A percentile compares a stretch with the other conserved stretches of the same genome.
phyloP scores from a whole-genome alignment of 2,888 invertebrate species.

The Drosophila percnosoma region DNA sequence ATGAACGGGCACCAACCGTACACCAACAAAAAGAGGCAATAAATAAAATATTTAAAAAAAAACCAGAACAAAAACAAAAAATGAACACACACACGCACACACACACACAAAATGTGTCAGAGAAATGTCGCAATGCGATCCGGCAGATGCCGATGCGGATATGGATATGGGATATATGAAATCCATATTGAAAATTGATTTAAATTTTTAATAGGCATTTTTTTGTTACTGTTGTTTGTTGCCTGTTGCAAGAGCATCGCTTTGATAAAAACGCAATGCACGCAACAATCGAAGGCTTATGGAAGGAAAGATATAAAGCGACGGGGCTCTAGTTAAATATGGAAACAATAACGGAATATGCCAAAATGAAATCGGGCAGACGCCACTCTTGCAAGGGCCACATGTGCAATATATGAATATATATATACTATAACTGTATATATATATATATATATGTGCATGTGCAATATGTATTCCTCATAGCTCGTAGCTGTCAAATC shows the following conservation, averaged over 20 bases:
- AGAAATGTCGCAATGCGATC: conserved; percentile 46
- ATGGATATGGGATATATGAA: conserved; percentile 49
- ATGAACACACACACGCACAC: conserved; percentile 3
- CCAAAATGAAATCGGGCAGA: conserved; percentile 66
- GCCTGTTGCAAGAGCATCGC: conserved; percentile 25
- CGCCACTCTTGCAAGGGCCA: conserved; percentile 58
- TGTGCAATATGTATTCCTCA: conserved; percentile 40
- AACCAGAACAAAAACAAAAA: conserved; percentile 14
- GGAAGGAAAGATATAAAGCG: conserved; percentile 58
- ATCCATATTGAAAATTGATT: conserved; percentile 80
- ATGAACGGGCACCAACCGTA: conserved; percentile 21
- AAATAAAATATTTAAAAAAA: conserved; percentile 7
- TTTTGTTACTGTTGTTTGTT: conserved; percentile 13
- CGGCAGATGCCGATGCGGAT: conserved; percentile 54
- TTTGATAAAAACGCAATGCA: conserved; percentile 78
- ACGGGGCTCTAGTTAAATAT: conserved; percentile 73
- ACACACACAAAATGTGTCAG: conserved; percentile 57
- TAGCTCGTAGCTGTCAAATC: conserved; percentile 80
- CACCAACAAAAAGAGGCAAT: conserved; percentile 28
- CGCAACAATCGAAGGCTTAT: conserved; percentile 77
- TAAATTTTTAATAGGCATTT: conserved; percentile 77
- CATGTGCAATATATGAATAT: conserved; percentile 32
- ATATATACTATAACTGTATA: conserved; percentile 16
- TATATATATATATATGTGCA: conserved; percentile 8
- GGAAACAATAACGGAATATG: conserved; percentile 74